These are phyloP conservation scores for Thera britannica DNA, from an alignment of 2,888 invertebrate genomes.

Conservation along the genomic window DNA sequence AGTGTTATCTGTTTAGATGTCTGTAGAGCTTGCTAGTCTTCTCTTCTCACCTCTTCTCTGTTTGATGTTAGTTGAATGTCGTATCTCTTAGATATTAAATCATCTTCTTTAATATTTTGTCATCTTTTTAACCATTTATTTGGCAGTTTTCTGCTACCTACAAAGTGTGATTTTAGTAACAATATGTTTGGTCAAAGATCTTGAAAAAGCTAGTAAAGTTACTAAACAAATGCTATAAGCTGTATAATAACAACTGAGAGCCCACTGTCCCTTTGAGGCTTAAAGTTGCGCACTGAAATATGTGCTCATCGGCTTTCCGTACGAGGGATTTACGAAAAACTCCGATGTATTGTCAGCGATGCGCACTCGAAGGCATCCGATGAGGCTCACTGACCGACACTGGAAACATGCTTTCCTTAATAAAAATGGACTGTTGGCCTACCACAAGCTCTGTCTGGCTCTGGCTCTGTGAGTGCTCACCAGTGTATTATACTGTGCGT, in stretches of 20 bases:
- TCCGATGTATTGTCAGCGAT: conserved; percentile 1
- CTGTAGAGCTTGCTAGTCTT: conserved; percentile 38
- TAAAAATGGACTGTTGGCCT: neutral
- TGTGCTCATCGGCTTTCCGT: conserved; percentile 10
- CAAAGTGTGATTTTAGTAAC: too few relatives aligned
- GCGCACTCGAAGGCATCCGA: conserved; percentile 5
- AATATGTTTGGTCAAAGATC: too few relatives aligned
- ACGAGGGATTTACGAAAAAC: neutral
- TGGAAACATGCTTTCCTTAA: conserved; percentile 10
- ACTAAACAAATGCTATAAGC: neutral
- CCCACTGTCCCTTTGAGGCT: conserved; percentile 1
- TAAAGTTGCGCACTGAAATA: conserved; percentile 12
- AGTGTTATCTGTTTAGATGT: conserved; percentile 39
- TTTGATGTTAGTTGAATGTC: conserved; percentile 38
- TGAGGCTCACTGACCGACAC: conserved; percentile 15
- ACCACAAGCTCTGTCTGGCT: too few relatives aligned
- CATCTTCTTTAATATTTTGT: neutral
- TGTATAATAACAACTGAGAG: conserved; percentile 3
- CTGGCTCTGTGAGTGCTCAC: too few relatives aligned
- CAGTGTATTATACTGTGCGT: too few relatives aligned
- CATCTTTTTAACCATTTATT: too few relatives aligned
- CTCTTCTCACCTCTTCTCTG: conserved; percentile 33
- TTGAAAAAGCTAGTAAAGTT: neutral
- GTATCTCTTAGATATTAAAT: conserved; percentile 29
- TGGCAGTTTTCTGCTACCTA: too few relatives aligned